A percentile compares a stretch with the other conserved stretches of the same genome.
These are phyloP conservation scores for Epinephelus fuscoguttatus DNA, from an alignment of 2,113 vertebrate genomes.

Conservation along the genomic window DNA sequence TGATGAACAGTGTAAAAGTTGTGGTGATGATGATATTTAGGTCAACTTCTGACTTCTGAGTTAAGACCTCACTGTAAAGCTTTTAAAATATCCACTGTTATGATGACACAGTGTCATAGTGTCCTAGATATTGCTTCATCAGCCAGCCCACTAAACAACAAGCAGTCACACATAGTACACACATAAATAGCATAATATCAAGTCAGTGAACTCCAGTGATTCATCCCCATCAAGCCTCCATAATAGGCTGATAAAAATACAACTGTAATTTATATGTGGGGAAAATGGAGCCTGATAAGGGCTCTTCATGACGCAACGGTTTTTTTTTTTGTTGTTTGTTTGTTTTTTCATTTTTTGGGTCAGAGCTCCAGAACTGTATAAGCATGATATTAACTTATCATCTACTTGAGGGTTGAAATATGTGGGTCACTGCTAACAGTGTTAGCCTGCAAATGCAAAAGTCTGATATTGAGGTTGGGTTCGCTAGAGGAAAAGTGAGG, in stretches of 20 bases:
- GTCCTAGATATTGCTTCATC: slow-evolving; percentile 27
- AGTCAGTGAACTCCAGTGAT: not conserved
- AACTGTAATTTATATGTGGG: not conserved
- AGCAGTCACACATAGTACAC: not conserved
- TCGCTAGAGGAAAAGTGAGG: not conserved
- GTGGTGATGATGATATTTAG: not conserved
- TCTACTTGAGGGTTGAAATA: slow-evolving; percentile 28
- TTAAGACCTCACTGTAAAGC: not conserved
- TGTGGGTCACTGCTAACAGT: slow-evolving; percentile 36
- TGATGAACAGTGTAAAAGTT: not conserved
- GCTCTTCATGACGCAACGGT: slow-evolving; percentile 1
- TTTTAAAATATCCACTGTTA: not conserved
- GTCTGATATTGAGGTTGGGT: not conserved
- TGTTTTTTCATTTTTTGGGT: slow-evolving; percentile 42
- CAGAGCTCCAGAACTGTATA: slow-evolving; percentile 27
- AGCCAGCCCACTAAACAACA: slow-evolving; percentile 3
- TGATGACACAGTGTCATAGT: not conserved
- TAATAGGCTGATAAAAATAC: not conserved
- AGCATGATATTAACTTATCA: not conserved
- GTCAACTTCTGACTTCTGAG: not conserved
- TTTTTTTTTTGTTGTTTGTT: slow-evolving; percentile 15
- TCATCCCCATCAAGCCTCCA: not conserved
- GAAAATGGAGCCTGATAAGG: slow-evolving; percentile 8
- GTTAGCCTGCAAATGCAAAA: not conserved
- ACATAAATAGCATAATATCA: slow-evolving; percentile 16